Base-by-base conservation (phyloP, 2,888 invertebrate genomes). In the Melitaea athalia region DNA sequence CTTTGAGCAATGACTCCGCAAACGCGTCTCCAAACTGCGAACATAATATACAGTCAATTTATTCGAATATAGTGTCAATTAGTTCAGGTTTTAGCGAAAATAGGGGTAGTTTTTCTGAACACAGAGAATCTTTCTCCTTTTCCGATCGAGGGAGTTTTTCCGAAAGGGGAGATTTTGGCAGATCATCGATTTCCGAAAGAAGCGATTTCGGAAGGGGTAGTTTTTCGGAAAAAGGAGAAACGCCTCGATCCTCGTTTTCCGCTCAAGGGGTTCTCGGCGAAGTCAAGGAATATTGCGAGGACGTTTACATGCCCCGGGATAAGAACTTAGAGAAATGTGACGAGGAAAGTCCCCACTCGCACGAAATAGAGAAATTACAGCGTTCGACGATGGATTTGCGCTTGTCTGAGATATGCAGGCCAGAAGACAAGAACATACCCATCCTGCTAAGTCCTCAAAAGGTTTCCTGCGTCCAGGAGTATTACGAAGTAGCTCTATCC, bases 401-500 rank as follows among this genome's bases (percentile, higher is more conserved):
- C 5, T 67, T 92, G 17, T 88, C 88, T 0, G 92, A 92, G 14
- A 82, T 91, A 0, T 90, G 90, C 59, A 77, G 89, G 33, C 89
- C 90, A 0, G 84, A 85, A 0, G 85, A 87, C 10, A 73, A 72
- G 11, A 85, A 80, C 24, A 91, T 91, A 55, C 92, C 92, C 0
- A 90, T 91, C 1, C 72, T 91, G 0, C 64, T 92, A 0, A 91
- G 88, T 64, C 92, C 92, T 0, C 90, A 91, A 47, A 86, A 91
- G 17, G 85, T 92, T 0, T 89, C 87, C 0, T 88, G 89, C 71
- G 85, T 86, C 0, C 89, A 89, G 59, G 93, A 93, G 64, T 91
- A 89, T 59, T 94, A 96, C 69, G 97, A 97, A 85, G 95, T 97
- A 0, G 95, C 96, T 31, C 84, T 97, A 33, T 96, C 97, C 0